Conservation (phyloP, 2,113 vertebrate genomes). For the Piliocolobus tephrosceles region DNA sequence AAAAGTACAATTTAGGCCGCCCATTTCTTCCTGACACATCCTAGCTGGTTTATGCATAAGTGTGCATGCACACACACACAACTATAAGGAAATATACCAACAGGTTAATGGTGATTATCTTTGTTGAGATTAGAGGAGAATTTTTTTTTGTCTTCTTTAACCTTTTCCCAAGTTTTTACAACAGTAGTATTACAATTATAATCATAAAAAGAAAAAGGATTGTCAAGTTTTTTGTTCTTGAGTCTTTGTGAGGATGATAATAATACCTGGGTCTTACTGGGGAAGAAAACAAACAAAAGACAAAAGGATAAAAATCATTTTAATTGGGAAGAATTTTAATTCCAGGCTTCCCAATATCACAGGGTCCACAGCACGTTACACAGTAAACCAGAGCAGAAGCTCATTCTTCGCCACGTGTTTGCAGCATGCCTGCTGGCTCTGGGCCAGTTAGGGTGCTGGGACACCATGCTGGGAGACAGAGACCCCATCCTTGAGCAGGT, state of each 20-base stretch:
- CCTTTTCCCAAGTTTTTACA: not conserved
- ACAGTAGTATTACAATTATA: not conserved
- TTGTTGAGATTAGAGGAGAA: not conserved
- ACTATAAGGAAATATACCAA: not conserved
- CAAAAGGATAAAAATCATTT: not conserved
- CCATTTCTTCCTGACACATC: not conserved
- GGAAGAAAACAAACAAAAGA: not conserved
- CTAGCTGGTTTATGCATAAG: not conserved
- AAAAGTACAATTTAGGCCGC: not conserved
- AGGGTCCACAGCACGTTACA: no score
- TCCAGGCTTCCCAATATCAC: not conserved
- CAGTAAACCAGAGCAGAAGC: not conserved
- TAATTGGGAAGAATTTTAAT: not conserved
- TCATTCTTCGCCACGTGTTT: not conserved
- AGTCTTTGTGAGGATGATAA: not conserved
- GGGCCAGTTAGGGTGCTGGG: not conserved
- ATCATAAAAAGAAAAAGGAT: not conserved
- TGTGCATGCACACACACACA: not conserved
- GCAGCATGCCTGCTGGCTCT: not conserved
- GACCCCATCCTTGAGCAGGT: not conserved
- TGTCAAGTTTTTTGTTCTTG: not conserved
- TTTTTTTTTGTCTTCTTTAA: not conserved
- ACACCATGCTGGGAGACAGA: not conserved
- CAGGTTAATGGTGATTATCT: not conserved
- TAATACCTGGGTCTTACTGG: not conserved